These are phyloP conservation scores for Aphrocallistes beatrix DNA, from an alignment of 37 sponge, comb jelly and placozoan species.

Conservation along the genomic window DNA sequence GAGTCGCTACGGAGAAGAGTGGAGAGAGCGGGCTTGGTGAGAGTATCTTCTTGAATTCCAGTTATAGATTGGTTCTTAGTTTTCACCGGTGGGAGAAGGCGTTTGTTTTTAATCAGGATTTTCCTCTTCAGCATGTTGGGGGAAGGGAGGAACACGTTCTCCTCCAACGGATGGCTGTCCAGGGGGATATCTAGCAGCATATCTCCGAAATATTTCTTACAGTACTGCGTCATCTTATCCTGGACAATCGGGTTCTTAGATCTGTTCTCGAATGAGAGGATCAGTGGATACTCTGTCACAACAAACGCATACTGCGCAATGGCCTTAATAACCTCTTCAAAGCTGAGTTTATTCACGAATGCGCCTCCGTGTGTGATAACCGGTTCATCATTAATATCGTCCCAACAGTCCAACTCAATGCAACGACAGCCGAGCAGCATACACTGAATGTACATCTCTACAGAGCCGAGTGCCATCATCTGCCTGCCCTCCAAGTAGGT, in stretches of 20 bases:
- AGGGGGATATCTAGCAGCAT: constrained; percentile 48
- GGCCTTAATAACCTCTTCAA: constrained; percentile 66
- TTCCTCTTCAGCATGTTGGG: constrained; percentile 53
- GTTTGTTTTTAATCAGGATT: constrained; percentile 72
- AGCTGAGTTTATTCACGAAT: constrained; percentile 44
- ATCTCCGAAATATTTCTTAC: constrained; percentile 47
- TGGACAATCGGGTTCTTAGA: constrained; percentile 19
- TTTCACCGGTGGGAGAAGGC: not conserved
- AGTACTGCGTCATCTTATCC: not conserved
- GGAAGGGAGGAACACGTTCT: constrained; percentile 47
- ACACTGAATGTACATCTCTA: constrained; percentile 68
- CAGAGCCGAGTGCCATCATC: constrained; percentile 27
- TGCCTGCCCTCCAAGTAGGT: constrained; percentile 71
- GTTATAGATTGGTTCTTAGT: not conserved
- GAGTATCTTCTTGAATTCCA: not conserved
- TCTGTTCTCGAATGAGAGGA: constrained; percentile 79
- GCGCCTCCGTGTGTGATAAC: constrained; percentile 79
- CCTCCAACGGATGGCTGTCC: constrained; percentile 50
- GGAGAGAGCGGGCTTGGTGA: not conserved
- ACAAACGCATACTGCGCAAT: constrained; percentile 81
- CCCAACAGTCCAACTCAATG: constrained; percentile 86
- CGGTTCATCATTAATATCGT: constrained; percentile 73
- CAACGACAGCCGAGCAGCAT: constrained; percentile 64
- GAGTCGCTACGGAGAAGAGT: not conserved
- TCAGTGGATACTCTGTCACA: constrained; percentile 71